A percentile compares a stretch with the other conserved stretches of the same genome.
Evolutionary conservation across 1,140 invertebrate species (phyloP).

Genomic region (Nebria ingens): DNA sequence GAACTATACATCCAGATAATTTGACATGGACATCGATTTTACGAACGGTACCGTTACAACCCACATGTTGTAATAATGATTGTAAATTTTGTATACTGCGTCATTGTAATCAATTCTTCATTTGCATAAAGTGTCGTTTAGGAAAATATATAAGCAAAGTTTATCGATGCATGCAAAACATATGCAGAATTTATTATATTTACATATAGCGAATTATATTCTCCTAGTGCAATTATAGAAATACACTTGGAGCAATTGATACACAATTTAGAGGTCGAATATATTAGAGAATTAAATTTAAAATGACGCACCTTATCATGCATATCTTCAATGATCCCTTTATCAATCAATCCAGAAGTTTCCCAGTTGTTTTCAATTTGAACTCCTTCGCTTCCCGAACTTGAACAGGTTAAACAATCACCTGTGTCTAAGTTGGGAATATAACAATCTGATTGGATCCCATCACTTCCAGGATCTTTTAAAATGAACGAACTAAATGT

Average conservation of each 20-base stretch:
- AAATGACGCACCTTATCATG: conserved; percentile 39
- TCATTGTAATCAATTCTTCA: not conserved
- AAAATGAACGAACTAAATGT: not conserved
- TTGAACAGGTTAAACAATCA: conserved; percentile 26
- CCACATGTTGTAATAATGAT: not conserved
- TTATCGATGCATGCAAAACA: too few species aligned
- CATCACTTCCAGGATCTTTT: conserved; percentile 1
- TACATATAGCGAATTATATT: too few species aligned
- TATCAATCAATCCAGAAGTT: conserved; percentile 40
- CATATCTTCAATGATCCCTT: conserved; percentile 39
- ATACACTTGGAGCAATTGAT: too few species aligned
- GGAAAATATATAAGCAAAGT: not conserved
- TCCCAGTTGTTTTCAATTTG: conserved; percentile 37
- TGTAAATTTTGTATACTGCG: too few species aligned
- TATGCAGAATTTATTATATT: too few species aligned
- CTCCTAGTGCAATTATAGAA: too few species aligned
- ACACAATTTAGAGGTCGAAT: too few species aligned
- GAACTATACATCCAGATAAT: too few species aligned
- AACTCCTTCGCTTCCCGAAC: conserved; percentile 29
- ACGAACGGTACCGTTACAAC: not conserved
- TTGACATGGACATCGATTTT: not conserved
- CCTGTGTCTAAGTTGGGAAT: conserved; percentile 20
- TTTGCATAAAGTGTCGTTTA: not conserved
- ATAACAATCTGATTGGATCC: conserved; percentile 10
- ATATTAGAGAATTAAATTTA: not conserved